Evolutionary conservation across 2,888 invertebrate species (phyloP).

Genomic region (Campopleginae sp.): DNA sequence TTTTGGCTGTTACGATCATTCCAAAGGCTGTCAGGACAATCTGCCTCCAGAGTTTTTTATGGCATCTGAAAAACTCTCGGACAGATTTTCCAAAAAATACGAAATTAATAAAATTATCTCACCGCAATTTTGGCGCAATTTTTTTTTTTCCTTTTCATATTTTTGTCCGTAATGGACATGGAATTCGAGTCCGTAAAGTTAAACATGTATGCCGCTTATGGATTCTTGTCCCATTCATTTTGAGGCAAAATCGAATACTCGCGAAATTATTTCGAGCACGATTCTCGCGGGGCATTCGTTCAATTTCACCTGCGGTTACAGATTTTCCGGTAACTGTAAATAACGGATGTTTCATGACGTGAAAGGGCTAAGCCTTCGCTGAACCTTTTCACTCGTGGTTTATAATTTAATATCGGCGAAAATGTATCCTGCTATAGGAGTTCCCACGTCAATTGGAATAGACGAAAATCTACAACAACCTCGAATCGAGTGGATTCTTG

Average conservation of each 20-base stretch:
- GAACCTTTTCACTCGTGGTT: constrained; percentile 21
- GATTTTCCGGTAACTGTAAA: constrained; percentile 31
- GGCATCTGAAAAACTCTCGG: neutral
- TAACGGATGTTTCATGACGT: constrained; percentile 38
- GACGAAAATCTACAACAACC: neutral
- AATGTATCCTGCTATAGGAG: neutral
- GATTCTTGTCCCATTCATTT: constrained; percentile 5
- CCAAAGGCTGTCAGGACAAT: neutral
- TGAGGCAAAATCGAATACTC: neutral
- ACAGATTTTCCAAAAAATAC: neutral
- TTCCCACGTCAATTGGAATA: neutral
- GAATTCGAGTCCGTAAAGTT: neutral
- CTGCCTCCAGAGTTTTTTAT: neutral
- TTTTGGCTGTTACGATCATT: neutral
- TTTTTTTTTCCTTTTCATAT: constrained; percentile 47
- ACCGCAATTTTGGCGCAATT: constrained; percentile 34
- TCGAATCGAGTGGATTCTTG: neutral
- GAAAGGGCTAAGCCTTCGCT: constrained; percentile 8
- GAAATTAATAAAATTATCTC: no score
- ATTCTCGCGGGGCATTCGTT: neutral
- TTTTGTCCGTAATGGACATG: constrained; percentile 10
- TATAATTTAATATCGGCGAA: constrained; percentile 31
- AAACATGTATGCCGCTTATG: constrained; percentile 9
- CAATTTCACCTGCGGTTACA: constrained; percentile 20
- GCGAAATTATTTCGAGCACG: constrained; percentile 21